Percentiles rank a stretch among this genome's conserved stretches.
phyloP scores from a whole-genome alignment of 2,797 vertebrate species.

The Coilia nasus region DNA sequence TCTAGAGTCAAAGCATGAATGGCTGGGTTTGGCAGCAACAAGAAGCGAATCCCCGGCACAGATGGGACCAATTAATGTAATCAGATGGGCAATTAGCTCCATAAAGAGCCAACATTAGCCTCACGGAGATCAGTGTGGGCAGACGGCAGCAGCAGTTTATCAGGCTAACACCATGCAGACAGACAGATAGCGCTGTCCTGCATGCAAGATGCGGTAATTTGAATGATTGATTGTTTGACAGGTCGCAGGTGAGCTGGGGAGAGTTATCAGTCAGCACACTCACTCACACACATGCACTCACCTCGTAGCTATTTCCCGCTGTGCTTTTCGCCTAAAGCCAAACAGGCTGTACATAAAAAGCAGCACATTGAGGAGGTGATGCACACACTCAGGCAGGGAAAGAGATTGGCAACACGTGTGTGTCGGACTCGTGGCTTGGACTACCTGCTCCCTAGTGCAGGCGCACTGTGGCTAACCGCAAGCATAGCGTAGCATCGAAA shows the following conservation, averaged over 20 bases:
- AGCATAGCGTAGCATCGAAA: neutral
- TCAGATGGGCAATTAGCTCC: conserved; percentile 20
- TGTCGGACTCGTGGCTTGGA: neutral
- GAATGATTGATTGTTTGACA: neutral
- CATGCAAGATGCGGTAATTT: neutral
- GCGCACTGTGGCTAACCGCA: neutral
- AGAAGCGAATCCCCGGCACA: neutral
- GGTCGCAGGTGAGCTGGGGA: neutral
- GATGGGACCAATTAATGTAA: conserved; percentile 24
- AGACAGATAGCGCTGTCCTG: neutral
- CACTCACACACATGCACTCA: too few species aligned
- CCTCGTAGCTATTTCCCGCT: neutral
- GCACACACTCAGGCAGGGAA: neutral
- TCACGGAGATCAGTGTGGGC: neutral
- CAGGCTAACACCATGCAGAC: neutral
- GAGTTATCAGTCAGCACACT: neutral
- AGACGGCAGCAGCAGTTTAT: neutral
- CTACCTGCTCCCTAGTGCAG: neutral
- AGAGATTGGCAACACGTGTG: conserved; percentile 16
- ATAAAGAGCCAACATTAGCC: conserved; percentile 6
- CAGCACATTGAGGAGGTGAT: too few species aligned
- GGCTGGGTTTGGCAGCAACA: conserved; percentile 19
- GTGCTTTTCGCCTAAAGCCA: neutral
- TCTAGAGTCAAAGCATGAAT: conserved; percentile 8
- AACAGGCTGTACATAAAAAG: neutral